Conservation (phyloP, 2,113 vertebrate genomes). For the Microcebus griseorufus region DNA sequence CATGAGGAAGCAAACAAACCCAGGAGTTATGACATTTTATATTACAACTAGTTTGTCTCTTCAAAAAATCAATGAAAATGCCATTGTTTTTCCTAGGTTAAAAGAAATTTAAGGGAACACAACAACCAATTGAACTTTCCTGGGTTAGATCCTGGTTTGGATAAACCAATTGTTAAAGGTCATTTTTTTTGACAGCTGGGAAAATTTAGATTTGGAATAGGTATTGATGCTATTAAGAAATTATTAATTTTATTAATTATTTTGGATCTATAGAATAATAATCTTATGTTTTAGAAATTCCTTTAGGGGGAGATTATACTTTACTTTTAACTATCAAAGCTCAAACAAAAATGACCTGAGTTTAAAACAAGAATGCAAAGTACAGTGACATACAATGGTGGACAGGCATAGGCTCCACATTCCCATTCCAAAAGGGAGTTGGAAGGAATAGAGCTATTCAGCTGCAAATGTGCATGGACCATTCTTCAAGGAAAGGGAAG, state of each 20-base stretch:
- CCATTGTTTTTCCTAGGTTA: background rate
- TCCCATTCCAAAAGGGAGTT: background rate
- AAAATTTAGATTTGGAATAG: background rate
- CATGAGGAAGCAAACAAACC: background rate
- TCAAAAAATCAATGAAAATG: background rate
- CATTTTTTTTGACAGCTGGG: background rate
- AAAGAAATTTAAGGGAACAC: background rate
- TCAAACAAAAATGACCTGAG: background rate
- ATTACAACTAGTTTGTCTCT: background rate
- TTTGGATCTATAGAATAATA: background rate
- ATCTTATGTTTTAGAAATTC: background rate
- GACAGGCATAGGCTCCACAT: background rate
- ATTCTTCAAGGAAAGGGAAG: background rate
- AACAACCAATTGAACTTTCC: background rate
- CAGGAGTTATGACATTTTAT: background rate
- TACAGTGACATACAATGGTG: background rate
- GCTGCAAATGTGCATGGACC: background rate
- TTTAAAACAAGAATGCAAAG: background rate
- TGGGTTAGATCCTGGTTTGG: background rate
- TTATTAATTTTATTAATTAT: background rate
- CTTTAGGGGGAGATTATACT: background rate
- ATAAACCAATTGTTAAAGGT: background rate
- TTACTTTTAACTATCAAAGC: conserved; percentile 29
- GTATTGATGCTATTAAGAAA: background rate
- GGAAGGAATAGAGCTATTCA: background rate